A percentile compares a stretch with the other conserved stretches of the same genome.
Conservation (phyloP, 2,888 invertebrate genomes). For the Agriopis aurantiaria region DNA sequence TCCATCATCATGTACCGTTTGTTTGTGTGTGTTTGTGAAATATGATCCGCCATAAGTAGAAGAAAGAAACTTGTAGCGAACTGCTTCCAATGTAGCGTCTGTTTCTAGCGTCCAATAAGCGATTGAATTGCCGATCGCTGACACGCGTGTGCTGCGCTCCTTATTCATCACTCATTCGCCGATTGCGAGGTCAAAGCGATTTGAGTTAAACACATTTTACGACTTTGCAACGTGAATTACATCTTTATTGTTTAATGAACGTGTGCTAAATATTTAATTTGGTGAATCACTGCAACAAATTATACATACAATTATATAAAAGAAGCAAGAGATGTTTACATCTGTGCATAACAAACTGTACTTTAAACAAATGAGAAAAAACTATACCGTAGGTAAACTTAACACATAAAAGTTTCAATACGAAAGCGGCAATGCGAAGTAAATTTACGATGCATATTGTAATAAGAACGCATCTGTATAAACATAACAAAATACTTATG, state of each 20-base stretch:
- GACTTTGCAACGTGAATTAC: conserved; percentile 28
- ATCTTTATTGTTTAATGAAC: conserved; percentile 13
- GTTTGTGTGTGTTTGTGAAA: too few species aligned
- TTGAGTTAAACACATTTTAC: conserved; percentile 40
- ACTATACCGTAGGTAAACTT: neutral
- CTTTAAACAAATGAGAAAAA: neutral
- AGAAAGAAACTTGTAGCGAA: too few species aligned
- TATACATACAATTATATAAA: neutral
- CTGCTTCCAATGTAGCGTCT: too few species aligned
- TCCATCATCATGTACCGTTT: too few species aligned
- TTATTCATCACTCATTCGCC: conserved; percentile 10
- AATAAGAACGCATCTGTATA: conserved; percentile 22
- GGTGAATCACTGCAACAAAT: conserved; percentile 10
- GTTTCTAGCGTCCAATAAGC: neutral
- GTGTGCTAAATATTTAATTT: conserved; percentile 11
- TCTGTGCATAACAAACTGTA: neutral
- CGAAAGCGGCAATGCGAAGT: neutral
- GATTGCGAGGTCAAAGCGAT: conserved; percentile 35
- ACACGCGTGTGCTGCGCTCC: neutral
- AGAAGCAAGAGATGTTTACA: neutral
- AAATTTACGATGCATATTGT: conserved; percentile 14
- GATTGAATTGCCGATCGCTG: neutral
- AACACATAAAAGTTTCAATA: conserved; percentile 8
- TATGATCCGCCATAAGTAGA: too few species aligned
- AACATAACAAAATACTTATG: conserved; percentile 1